Evolutionary conservation across 2,888 invertebrate species (phyloP).

Genomic region (Zonitis immaculata): DNA sequence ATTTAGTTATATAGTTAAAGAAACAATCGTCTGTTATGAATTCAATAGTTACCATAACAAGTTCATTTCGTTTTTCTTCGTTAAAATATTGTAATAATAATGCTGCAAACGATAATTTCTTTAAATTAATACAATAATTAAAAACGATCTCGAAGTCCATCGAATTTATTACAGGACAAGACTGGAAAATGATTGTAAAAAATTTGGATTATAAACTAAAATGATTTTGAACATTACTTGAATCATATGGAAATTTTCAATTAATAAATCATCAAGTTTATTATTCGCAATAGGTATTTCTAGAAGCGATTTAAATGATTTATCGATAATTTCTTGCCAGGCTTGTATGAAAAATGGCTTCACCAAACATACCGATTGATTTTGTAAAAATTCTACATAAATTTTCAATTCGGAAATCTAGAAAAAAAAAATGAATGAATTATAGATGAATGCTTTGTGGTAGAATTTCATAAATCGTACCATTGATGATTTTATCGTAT

Average conservation of each 20-base stretch:
- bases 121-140: conserved; percentile 28
- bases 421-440: conserved; percentile 17
- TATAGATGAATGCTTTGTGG: not conserved
- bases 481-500: conserved; percentile 31
- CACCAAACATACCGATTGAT: conserved; percentile 21
- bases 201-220: no score
- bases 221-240: no score
- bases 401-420: conserved; percentile 34
- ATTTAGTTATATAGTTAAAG: no score
- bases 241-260: conserved; percentile 33
- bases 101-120: conserved; percentile 31
- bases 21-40: no score
- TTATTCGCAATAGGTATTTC: conserved; percentile 12
- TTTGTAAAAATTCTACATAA: conserved; percentile 33
- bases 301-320: conserved; percentile 25
- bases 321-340: conserved; percentile 37
- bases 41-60: no score
- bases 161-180: conserved; percentile 38
- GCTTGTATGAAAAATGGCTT: conserved; percentile 35
- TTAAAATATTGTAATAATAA: conserved; percentile 35
- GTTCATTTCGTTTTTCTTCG: no score
- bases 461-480: conserved; percentile 23
- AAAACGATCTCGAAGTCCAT: conserved; percentile 34
- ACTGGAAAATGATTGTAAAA: conserved; percentile 25
- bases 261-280: conserved; percentile 21